A percentile compares a stretch with the other conserved stretches of the same genome.
phyloP scores from a whole-genome alignment of 2,888 invertebrate species.

The Drosophila affinis region DNA sequence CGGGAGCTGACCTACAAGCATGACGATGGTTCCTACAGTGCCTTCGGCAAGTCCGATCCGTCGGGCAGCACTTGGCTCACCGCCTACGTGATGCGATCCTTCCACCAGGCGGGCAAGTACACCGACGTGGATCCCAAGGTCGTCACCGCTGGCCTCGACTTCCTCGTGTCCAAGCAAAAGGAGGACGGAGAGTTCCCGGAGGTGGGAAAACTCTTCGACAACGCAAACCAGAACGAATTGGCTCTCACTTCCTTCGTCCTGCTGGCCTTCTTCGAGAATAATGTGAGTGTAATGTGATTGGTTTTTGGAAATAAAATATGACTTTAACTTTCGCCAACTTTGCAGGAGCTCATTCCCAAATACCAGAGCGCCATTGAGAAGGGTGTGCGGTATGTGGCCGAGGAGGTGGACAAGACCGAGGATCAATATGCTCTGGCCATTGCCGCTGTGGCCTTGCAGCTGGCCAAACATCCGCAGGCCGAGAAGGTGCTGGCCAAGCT shows the following conservation, averaged over 20 bases:
- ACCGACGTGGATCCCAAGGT: constrained; percentile 89
- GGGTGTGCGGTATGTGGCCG: constrained; percentile 90
- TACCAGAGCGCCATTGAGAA: constrained; percentile 89
- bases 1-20: constrained; percentile 91
- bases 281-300: constrained; percentile 81
- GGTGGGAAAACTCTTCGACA: constrained; percentile 88
- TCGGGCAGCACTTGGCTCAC: constrained; percentile 92
- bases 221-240: constrained; percentile 87
- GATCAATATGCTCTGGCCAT: constrained; percentile 91
- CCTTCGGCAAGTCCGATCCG: constrained; percentile 88
- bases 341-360: constrained; percentile 70
- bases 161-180: constrained; percentile 89
- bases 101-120: constrained; percentile 89
- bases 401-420: constrained; percentile 87
- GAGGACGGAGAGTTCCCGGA: constrained; percentile 92
- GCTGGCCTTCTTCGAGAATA: constrained; percentile 89
- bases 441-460: constrained; percentile 90
- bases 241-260: constrained; percentile 92
- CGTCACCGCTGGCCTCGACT: constrained; percentile 88
- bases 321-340: no score
- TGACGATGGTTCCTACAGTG: constrained; percentile 91
- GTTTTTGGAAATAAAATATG: background rate
- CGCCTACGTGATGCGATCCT: constrained; percentile 92
- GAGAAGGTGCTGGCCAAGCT: constrained; percentile 86
- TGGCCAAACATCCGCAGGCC: constrained; percentile 89